Evolutionary conservation across 2,888 invertebrate genomes (phyloP), one percentile per base, ranked within the genome.

Genomic region (Eupithecia abbreviata): DNA sequence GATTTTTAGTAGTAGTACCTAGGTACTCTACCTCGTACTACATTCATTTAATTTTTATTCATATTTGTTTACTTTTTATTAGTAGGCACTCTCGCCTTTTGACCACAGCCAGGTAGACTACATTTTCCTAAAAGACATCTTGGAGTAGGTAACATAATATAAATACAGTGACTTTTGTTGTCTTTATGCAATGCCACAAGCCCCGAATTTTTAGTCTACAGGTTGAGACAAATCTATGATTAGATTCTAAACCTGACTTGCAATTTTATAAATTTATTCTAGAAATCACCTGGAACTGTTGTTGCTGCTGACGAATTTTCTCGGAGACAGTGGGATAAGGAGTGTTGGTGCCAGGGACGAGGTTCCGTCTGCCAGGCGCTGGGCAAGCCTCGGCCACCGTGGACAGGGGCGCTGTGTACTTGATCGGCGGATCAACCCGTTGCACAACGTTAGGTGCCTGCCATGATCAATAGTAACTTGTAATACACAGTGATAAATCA

Each of bases 391-490:
- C 92, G 7, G 89, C 84, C 58, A 95, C 94, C 9, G 95, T 93
- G 9, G 94, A 93, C 79, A 94, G 93, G 77, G 89, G 81, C 3
- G 93, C 90, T 74, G 89, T 93, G 86, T 95, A 93, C 81, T 89
- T 85, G 83, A 95, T 92, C 49, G 94, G 93, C 2, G 89, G 86
- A 75, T 95, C 95, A 86, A 90, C 93, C 86, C 92, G 90, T 90
- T 94, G 94, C 87, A 94, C 83, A 73, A 93, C 92, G 81, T 93
- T 89, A 72, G 95, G 95, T 80, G 90, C 93, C 95, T 95, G 81
- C 47, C 45, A 68, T 15, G 73, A 67, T 78, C 71, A 71, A 73
- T 69, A 76, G 42, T 49, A 43, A 72, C 79, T 79, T 80, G 76
- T 42, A 80, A 82, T 81, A 72, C 72, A 78, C 69, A 45, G 12